Percentiles rank a stretch among this genome's conserved stretches.
phyloP scores from a whole-genome alignment of 2,888 invertebrate species.

The Oligia latruncula region DNA sequence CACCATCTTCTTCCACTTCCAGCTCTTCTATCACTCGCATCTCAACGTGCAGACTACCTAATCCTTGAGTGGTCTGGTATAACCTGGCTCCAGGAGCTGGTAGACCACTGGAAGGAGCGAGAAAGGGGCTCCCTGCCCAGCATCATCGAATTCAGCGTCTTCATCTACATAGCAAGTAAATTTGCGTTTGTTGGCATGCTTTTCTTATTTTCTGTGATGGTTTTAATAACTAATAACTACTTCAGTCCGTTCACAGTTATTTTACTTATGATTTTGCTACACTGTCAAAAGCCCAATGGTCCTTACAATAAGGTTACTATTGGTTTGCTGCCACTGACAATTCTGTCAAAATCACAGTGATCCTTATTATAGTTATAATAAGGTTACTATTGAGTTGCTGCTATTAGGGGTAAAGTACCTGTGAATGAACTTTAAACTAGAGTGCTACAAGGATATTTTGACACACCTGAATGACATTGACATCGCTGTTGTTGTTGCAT shows the following conservation, averaged over 20 bases:
- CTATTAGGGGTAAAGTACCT: too few relatives aligned
- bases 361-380: too few relatives aligned
- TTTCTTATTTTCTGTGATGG: conserved; percentile 24
- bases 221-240: neutral
- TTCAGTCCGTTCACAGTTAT: neutral
- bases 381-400: too few relatives aligned
- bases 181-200: conserved; percentile 82
- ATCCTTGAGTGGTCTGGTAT: conserved; percentile 94
- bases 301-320: too few relatives aligned
- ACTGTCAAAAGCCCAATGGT: too few relatives aligned
- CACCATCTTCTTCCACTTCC: conserved; percentile 62
- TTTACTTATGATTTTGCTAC: neutral
- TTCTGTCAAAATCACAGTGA: too few relatives aligned
- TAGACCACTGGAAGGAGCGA: conserved; percentile 94
- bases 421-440: neutral
- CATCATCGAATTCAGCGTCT: conserved; percentile 94
- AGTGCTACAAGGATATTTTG: neutral
- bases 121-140: conserved; percentile 95
- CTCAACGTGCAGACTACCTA: conserved; percentile 96
- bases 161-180: conserved; percentile 96
- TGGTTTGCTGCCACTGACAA: too few relatives aligned
- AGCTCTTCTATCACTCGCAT: conserved; percentile 98
- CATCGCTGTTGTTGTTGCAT: too few relatives aligned
- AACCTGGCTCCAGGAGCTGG: conserved; percentile 93
- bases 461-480: neutral